Percentiles rank a stretch among this genome's conserved stretches.
These are phyloP conservation scores for Masnerella sp. DNA, from an alignment of 2,888 invertebrate species.

Conservation along the genomic window DNA sequence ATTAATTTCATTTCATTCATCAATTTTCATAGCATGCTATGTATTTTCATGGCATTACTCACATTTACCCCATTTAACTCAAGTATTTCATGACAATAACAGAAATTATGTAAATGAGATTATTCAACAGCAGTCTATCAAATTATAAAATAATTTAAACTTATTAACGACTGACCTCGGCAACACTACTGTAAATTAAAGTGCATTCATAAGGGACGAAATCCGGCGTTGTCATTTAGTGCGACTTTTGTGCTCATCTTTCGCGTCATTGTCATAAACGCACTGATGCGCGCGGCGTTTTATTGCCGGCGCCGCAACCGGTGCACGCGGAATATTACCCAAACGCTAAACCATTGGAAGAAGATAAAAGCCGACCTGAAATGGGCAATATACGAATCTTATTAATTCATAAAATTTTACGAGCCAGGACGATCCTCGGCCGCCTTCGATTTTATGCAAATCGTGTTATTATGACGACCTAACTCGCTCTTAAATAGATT, in stretches of 20 bases:
- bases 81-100: too few relatives aligned
- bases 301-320: conserved; percentile 20
- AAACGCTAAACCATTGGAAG: conserved; percentile 40
- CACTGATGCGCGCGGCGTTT: conserved; percentile 18
- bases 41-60: too few relatives aligned
- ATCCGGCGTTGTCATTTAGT: not conserved
- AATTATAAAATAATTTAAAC: too few relatives aligned
- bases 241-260: conserved; percentile 6
- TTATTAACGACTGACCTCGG: too few relatives aligned
- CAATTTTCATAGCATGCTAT: too few relatives aligned
- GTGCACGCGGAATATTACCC: conserved; percentile 35
- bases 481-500: conserved; percentile 41
- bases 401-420: conserved; percentile 57
- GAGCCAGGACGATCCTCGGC: conserved; percentile 36
- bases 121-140: too few relatives aligned
- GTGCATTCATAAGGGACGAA: conserved; percentile 8
- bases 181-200: conserved; percentile 2
- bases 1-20: too few relatives aligned
- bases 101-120: too few relatives aligned
- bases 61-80: too few relatives aligned
- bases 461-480: conserved; percentile 37
- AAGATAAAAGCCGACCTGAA: conserved; percentile 42
- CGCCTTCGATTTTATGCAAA: conserved; percentile 55
- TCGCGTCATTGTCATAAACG: conserved; percentile 28
- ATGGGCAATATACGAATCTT: conserved; percentile 41